phyloP scores from a whole-genome alignment of 2,113 vertebrate species.

The Indri indri region DNA sequence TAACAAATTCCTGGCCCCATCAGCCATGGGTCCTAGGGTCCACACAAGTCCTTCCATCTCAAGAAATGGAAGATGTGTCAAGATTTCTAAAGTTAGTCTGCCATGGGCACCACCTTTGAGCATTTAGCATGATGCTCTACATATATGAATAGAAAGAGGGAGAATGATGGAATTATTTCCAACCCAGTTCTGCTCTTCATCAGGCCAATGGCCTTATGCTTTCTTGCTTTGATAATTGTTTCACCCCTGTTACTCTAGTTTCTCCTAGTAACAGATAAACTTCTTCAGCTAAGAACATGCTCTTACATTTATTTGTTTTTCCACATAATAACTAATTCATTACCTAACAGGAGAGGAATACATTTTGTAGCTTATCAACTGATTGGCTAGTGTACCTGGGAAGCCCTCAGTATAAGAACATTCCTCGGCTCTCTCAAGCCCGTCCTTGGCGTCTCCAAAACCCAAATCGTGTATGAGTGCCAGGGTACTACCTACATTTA shows the following conservation, averaged over 20 bases:
- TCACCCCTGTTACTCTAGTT: not conserved
- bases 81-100: not conserved
- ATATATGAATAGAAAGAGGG: not conserved
- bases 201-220: not conserved
- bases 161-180: not conserved
- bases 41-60: not conserved
- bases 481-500: not conserved
- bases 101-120: no score
- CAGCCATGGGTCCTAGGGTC: not conserved
- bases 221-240: not conserved
- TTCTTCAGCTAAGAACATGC: not conserved
- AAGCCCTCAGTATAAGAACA: not conserved
- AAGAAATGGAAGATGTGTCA: not conserved
- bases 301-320: not conserved
- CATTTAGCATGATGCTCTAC: not conserved
- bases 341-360: not conserved
- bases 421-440: not conserved
- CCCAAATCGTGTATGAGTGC: no score
- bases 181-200: not conserved
- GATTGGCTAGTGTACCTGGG: not conserved
- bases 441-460: not conserved
- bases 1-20: not conserved
- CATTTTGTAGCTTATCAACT: not conserved
- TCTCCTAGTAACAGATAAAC: not conserved
- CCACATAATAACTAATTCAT: not conserved